Conservation (phyloP, 2,888 invertebrate species). For the Platynereis dumerilii region DNA sequence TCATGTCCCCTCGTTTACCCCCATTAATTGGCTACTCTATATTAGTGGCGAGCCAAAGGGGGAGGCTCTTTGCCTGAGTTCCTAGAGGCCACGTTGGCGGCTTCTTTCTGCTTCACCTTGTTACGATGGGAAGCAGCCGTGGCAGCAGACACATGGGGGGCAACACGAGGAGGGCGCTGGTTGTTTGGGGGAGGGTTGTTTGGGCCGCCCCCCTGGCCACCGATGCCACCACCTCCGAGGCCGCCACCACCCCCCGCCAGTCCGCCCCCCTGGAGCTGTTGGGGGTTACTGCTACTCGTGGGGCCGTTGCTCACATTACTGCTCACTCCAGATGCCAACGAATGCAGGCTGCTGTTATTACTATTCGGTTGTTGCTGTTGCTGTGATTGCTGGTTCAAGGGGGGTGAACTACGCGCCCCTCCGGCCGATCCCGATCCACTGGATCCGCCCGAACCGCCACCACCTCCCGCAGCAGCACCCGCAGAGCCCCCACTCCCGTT, state of each 20-base stretch:
- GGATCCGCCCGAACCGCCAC: not conserved
- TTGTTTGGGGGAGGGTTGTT: conserved; percentile 26
- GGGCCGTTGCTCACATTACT: not conserved
- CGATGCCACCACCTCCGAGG: conserved; percentile 38
- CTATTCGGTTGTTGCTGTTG: conserved; percentile 8
- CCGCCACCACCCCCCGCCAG: conserved; percentile 31
- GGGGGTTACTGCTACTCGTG: conserved; percentile 25
- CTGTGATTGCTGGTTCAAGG: not conserved
- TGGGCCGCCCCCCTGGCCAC: conserved; percentile 33
- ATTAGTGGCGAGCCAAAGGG: conserved; percentile 43
- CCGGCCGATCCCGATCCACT: not conserved
- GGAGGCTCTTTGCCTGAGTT: conserved; percentile 55
- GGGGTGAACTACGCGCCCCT: not conserved
- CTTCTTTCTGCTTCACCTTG: conserved; percentile 57
- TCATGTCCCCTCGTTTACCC: no score
- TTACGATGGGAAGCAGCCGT: conserved; percentile 36
- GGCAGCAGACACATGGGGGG: conserved; percentile 27
- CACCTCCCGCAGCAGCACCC: conserved; percentile 2
- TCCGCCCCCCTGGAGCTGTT: conserved; percentile 25
- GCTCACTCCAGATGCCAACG: no score
- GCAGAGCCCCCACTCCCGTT: conserved; percentile 8
- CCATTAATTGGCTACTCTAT: not conserved
- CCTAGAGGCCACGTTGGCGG: conserved; percentile 38
- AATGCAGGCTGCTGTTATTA: not conserved
- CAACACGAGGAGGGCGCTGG: not conserved